Conservation (phyloP, 2,888 invertebrate genomes). For the Schizotus pectinicornis region DNA sequence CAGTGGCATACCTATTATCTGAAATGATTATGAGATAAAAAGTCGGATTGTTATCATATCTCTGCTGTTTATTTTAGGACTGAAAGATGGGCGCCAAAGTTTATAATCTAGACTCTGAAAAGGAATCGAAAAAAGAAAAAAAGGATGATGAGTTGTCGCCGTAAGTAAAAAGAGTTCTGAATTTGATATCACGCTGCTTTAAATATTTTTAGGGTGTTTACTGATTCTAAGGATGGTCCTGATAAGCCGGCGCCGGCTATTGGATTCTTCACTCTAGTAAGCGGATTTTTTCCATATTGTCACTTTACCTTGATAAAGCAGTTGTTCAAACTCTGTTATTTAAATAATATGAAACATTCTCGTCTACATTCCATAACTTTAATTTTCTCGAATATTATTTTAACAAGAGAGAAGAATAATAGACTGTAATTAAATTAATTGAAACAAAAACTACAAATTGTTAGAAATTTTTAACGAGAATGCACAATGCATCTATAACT, state of each 20-base stretch:
- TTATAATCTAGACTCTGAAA: constrained; percentile 6
- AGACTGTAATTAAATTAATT: no score
- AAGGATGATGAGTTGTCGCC: neutral
- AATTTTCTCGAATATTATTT: no score
- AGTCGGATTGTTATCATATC: neutral
- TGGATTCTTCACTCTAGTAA: constrained; percentile 15
- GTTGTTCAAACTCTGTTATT: neutral
- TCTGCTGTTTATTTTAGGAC: no score
- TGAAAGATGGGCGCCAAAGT: constrained; percentile 11
- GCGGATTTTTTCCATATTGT: neutral
- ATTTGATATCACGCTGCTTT: no score
- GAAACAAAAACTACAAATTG: no score
- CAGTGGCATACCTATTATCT: neutral
- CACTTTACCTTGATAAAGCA: no score
- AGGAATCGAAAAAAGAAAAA: neutral
- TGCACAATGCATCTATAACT: no score
- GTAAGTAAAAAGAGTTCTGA: constrained; percentile 6
- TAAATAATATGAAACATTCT: no score
- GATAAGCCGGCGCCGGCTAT: constrained; percentile 5
- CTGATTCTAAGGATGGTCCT: constrained; percentile 8
- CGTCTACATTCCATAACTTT: no score
- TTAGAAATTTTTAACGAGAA: no score
- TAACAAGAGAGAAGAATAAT: no score
- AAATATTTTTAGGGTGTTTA: constrained; percentile 12
- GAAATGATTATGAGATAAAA: neutral